Conservation (phyloP, 2,888 invertebrate species). For the Platerodrilus igneus region DNA sequence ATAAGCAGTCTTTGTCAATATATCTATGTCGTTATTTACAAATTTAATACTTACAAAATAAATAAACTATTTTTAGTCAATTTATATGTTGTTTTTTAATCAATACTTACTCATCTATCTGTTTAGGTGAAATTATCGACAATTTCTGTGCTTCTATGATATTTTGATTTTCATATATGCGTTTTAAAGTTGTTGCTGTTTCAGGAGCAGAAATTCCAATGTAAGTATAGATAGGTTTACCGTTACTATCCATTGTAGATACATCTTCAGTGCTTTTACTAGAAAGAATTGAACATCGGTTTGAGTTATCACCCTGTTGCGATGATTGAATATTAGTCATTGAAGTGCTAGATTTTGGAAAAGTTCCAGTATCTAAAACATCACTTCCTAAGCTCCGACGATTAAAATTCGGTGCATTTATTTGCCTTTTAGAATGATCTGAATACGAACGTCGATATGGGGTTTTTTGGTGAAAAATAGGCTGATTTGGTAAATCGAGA, state of each 20-base stretch:
- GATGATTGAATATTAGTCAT: conserved; percentile 46
- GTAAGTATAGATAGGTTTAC: conserved; percentile 43
- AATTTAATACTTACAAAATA: too few species aligned
- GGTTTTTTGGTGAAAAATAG: conserved; percentile 40
- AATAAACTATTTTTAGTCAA: too few species aligned
- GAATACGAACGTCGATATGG: conserved; percentile 50
- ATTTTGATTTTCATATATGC: conserved; percentile 45
- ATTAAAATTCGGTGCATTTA: conserved; percentile 38
- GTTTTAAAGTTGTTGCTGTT: conserved; percentile 25
- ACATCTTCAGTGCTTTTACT: conserved; percentile 42
- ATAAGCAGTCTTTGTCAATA: too few species aligned
- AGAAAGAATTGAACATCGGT: conserved; percentile 33
- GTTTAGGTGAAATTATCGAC: too few species aligned
- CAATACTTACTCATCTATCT: too few species aligned
- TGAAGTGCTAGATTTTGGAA: conserved; percentile 45
- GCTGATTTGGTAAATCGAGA: conserved; percentile 35
- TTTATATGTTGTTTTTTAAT: too few species aligned
- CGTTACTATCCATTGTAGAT: conserved; percentile 25
- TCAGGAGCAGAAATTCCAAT: conserved; percentile 45
- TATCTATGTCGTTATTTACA: too few species aligned
- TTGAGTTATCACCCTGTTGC: conserved; percentile 29
- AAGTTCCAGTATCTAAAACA: conserved; percentile 34
- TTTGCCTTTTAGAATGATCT: conserved; percentile 37
- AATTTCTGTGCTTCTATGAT: conserved; percentile 40
- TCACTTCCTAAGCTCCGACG: conserved; percentile 44